Percentiles rank a stretch among this genome's conserved stretches.
Conservation (phyloP, 2,113 vertebrate species). For the Actenoides hombroni region DNA sequence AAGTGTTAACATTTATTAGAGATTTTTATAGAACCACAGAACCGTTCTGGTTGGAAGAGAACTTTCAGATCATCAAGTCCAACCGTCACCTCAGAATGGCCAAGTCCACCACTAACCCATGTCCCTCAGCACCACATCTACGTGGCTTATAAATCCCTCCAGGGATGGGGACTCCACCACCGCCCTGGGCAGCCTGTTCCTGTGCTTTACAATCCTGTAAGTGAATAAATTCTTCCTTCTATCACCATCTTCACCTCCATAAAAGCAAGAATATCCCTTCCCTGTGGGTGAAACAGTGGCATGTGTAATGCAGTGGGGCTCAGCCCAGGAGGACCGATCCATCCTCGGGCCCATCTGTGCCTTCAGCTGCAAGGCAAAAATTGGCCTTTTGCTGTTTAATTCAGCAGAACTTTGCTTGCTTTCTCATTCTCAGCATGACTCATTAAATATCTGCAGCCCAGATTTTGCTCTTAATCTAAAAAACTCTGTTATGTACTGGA, state of each 20-base stretch:
- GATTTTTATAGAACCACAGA: background rate
- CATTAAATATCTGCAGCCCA: slow-evolving; percentile 27
- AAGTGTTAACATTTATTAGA: background rate
- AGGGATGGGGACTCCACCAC: too few relatives aligned
- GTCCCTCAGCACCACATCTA: too few relatives aligned
- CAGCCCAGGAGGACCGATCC: background rate
- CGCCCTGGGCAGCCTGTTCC: too few relatives aligned
- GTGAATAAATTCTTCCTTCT: too few relatives aligned
- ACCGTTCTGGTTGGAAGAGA: too few relatives aligned
- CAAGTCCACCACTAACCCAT: too few relatives aligned
- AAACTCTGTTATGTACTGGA: slow-evolving; percentile 18
- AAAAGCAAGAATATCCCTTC: background rate
- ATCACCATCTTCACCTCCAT: background rate
- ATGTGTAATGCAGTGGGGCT: background rate
- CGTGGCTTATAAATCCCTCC: too few relatives aligned
- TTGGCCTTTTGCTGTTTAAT: background rate
- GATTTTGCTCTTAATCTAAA: slow-evolving; percentile 18
- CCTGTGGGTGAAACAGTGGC: background rate
- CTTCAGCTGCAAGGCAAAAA: background rate
- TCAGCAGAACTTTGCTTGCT: background rate
- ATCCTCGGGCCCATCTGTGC: background rate
- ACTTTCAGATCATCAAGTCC: too few relatives aligned
- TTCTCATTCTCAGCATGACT: slow-evolving; percentile 2
- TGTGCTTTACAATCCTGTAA: too few relatives aligned
- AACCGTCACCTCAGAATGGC: too few relatives aligned